Evolutionary conservation across 1,140 invertebrate species (phyloP), one percentile per base, ranked within the genome.

Genomic region (Cyclina sinensis): DNA sequence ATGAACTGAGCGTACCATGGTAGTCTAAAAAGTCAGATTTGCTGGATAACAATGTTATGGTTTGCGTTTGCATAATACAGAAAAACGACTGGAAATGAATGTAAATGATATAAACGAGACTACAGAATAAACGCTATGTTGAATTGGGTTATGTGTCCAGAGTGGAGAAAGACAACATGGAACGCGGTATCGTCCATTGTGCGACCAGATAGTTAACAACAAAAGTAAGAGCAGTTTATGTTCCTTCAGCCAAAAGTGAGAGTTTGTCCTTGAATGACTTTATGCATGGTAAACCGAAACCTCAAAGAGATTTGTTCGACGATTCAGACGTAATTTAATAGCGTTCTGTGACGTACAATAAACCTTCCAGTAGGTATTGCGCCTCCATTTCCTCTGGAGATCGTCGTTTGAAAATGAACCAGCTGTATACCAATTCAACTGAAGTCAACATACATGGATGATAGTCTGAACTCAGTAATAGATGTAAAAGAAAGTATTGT

Each of bases 251-350:
- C 11, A 85, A 59, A 35, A 3, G 21, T 46, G 14, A 89, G 0
- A 70, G 74, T 12, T 16, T 79, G 21, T 78, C 37, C 12, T 76
- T 90, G n/a, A 90, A 90, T 78, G 89, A 90, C 24, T 18, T 68
- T n/a, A 35, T 93, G 27, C 39, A 86, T 32, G 96, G 91, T n/a
- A n/a, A n/a, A n/a, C n/a, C n/a, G n/a, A n/a, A n/a, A n/a, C n/a
- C n/a, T n/a, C n/a, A n/a, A n/a, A 92, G 43, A 62, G 57, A 82
- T 39, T 46, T 92, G 21, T 65, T 90, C 24, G 88, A 59, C 21
- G 90, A n/a, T 93, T 93, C 84, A 70, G 92, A 12, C 18, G 74
- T 30, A 27, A 86, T 5, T 65, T 65, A 30, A 78, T 93, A 1
- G 91, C 86, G 11, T 16, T 92, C 2, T 62, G 85, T 51, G 84